Conservation (phyloP, 2,113 vertebrate genomes). For the Suncus etruscus region DNA sequence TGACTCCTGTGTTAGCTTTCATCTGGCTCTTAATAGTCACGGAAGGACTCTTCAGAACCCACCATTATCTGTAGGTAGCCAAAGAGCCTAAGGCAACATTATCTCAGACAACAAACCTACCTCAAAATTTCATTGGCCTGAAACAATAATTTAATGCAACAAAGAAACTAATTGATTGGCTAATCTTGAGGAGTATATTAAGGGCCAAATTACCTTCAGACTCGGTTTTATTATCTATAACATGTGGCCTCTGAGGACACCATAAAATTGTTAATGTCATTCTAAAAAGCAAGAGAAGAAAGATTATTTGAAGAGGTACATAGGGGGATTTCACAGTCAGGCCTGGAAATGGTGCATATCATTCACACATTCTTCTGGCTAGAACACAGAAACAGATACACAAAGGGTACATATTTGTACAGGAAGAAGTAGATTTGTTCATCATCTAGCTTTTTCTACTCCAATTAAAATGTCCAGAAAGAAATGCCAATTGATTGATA, state of each 20-base stretch:
- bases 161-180: neutral
- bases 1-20: no score
- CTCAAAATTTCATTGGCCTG: neutral
- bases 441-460: slow-evolving; percentile 19
- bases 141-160: slow-evolving; percentile 38
- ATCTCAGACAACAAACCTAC: slow-evolving; percentile 6
- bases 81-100: neutral
- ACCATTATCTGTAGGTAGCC: neutral
- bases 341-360: neutral
- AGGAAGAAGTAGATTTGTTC: neutral
- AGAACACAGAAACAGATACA: neutral
- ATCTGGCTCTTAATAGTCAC: neutral
- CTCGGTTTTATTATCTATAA: slow-evolving; percentile 34
- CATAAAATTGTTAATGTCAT: neutral
- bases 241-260: neutral
- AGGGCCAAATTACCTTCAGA: neutral
- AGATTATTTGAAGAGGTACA: neutral
- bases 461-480: neutral
- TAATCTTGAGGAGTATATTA: slow-evolving; percentile 9
- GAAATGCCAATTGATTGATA: neutral
- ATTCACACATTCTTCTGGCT: neutral
- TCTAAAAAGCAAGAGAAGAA: neutral
- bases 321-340: neutral
- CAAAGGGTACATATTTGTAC: neutral
- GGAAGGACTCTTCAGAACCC: neutral